These are phyloP conservation scores for Clivina fossor DNA, from an alignment of 2,888 invertebrate genomes.

Conservation along the genomic window DNA sequence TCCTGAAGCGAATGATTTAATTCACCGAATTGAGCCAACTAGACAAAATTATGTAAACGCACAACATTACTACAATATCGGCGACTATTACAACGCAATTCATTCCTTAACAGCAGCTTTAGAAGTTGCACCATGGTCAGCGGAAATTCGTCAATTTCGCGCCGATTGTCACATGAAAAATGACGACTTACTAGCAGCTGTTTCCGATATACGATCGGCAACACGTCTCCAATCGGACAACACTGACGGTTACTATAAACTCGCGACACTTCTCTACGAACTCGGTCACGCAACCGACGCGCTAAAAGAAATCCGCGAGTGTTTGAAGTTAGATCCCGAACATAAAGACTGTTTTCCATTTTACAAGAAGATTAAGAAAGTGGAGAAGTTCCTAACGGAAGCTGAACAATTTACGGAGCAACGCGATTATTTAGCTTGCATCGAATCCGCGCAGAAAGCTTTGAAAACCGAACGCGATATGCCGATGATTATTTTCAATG, in stretches of 20 bases:
- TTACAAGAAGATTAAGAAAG: conserved; percentile 94
- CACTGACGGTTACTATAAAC: conserved; percentile 79
- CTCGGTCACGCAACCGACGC: conserved; percentile 91
- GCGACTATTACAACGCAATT: conserved; percentile 63
- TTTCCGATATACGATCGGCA: conserved; percentile 86
- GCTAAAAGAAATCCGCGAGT: conserved; percentile 92
- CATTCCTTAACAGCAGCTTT: conserved; percentile 65
- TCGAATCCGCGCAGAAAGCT: conserved; percentile 66
- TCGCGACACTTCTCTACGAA: conserved; percentile 84
- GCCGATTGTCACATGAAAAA: conserved; percentile 80
- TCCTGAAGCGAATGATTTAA: conserved; percentile 71
- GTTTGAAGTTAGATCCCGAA: conserved; percentile 95
- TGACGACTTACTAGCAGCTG: conserved; percentile 82
- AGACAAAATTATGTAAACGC: conserved; percentile 65
- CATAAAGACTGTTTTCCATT: conserved; percentile 94
- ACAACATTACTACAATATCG: conserved; percentile 62
- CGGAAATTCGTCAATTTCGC: conserved; percentile 77
- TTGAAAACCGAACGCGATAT: conserved; percentile 71
- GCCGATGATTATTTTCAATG: conserved; percentile 71
- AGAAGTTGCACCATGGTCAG: conserved; percentile 89
- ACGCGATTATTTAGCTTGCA: conserved; percentile 69
- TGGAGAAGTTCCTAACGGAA: conserved; percentile 75
- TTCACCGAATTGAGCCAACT: conserved; percentile 65
- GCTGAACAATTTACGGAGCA: conserved; percentile 69
- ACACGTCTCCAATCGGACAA: conserved; percentile 92